Evolutionary conservation across 1,140 invertebrate genomes (phyloP), one percentile per base, ranked within the genome.

Genomic region (Proctacanthus coquilletti): DNA sequence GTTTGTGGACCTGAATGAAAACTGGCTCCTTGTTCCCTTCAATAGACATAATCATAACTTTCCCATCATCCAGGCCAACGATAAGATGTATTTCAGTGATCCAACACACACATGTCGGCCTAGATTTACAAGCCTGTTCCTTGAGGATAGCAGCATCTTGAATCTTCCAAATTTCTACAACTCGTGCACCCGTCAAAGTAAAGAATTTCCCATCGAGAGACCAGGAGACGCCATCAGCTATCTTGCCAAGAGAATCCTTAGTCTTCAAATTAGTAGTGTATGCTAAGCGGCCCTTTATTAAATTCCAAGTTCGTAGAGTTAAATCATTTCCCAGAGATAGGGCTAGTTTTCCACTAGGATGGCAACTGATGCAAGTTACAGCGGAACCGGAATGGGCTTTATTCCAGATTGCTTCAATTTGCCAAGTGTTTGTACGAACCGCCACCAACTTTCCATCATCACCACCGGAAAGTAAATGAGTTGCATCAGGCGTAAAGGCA

Each of bases 261-360:
- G 66, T 74, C 14, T 69, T 65, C 17, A 95, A 60, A 59, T 95
- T 93, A 3, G 80, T 88, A 2, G 81, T 77, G 57, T 84, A 96
- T 3, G 88, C 56, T 4, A 57, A 44, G 45, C 85, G 69, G 1
- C 89, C 91, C 64, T 89, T 93, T 0, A 96, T 65, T 40, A 96
- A 64, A 67, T 97, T 93, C 92, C 92, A 97, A 2, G 88, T 93
- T 47, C 80, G 67, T 14, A 96, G 61, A 3, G 80, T 79, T 40
- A 74, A 75, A 61, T 95, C 89, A 39, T 71, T 72, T 13, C 87
- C 86, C 13, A 92, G 70, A 13, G 86, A 84, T 5, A 97, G 55
- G 2, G 85, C 84, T 39, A 96, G 49, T 65, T 91, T 92, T 4
- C 87, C 86, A 49, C 77, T 78, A 6, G 86, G 84, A 71, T 97